phyloP scores from a whole-genome alignment of 2,797 vertebrate species.

The Jordanella pulchra region DNA sequence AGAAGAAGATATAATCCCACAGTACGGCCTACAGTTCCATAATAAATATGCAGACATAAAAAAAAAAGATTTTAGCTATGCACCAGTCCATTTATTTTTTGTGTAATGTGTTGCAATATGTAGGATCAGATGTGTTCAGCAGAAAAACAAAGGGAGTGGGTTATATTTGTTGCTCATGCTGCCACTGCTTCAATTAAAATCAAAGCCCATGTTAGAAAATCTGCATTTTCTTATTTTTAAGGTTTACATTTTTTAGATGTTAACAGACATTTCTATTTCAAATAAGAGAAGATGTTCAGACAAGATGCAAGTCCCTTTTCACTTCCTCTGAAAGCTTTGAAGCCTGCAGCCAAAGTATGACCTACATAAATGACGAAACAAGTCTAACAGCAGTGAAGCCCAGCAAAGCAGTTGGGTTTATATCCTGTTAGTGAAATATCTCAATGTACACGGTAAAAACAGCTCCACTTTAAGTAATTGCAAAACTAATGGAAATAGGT shows the following conservation, averaged over 20 bases:
- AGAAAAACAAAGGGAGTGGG: background rate
- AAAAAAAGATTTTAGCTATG: too few relatives aligned
- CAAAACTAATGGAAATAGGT: background rate
- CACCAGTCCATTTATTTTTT: background rate
- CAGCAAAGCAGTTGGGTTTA: background rate
- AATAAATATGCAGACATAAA: too few relatives aligned
- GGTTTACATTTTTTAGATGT: too few relatives aligned
- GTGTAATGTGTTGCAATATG: background rate
- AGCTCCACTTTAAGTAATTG: background rate
- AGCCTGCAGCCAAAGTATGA: constrained; percentile 52
- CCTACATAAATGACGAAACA: constrained; percentile 49
- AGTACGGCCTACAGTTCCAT: background rate
- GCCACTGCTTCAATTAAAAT: background rate
- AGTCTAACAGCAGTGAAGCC: constrained; percentile 35
- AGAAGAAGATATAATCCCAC: background rate
- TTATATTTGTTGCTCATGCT: background rate
- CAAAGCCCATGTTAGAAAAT: background rate
- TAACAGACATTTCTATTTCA: background rate
- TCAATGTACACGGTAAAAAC: background rate
- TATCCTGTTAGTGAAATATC: background rate
- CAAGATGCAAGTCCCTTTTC: constrained; percentile 45
- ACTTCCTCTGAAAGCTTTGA: constrained; percentile 56
- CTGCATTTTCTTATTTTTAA: background rate
- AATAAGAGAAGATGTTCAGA: constrained; percentile 26
- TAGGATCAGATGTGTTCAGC: background rate